Base-by-base conservation (phyloP, 2,113 vertebrate genomes). In the Mobula hypostoma region DNA sequence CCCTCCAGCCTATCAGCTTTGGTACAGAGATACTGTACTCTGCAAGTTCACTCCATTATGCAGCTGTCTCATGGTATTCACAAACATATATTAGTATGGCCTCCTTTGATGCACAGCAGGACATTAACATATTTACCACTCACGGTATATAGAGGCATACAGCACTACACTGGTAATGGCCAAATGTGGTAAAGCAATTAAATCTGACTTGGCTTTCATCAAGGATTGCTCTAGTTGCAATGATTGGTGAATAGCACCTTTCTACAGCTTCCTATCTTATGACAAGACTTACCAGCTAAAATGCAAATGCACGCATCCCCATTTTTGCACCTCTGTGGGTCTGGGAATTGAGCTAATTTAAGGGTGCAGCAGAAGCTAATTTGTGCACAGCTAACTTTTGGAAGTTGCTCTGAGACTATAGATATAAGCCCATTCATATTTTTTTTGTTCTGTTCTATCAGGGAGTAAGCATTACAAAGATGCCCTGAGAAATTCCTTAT, bases 291-390 rank as follows among this genome's bases (percentile, higher is more conserved):
- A 21, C 72, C 72, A 74, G 17, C 21, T 24, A 24, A 74, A 19
- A 5, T 24, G 72, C 19, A 96, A 96, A 95, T 95, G 82, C 2
- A 96, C 96, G 96, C 96, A 96, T 96, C 96, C 97, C 95, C 96
- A 96, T 96, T 95, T 96, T 94, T 74, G 72, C 94, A 95, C 36
- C 48, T 96, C 96, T 72, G 97, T 95, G 96, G 96, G 85, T 32
- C 85, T 63, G 58, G 29, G 29, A 1, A 6, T 90, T n/a, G 29
- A 90, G 15, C 63, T 32, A 88, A 17, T 66, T n/a, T 79, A 15
- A 79, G 36, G 15, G 58, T 24, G 56, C 7, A 48, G 19, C 72
- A 21, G 19, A 15, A 21, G 72, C 3, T 85, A 58, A 85, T 82
- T 48, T 82, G 36, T 48, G 40, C 8, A 27, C 21, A 58, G 24